These are phyloP conservation scores for Poeciliopsis turrubarensis DNA, from an alignment of 2,113 vertebrate species.

Conservation along the genomic window DNA sequence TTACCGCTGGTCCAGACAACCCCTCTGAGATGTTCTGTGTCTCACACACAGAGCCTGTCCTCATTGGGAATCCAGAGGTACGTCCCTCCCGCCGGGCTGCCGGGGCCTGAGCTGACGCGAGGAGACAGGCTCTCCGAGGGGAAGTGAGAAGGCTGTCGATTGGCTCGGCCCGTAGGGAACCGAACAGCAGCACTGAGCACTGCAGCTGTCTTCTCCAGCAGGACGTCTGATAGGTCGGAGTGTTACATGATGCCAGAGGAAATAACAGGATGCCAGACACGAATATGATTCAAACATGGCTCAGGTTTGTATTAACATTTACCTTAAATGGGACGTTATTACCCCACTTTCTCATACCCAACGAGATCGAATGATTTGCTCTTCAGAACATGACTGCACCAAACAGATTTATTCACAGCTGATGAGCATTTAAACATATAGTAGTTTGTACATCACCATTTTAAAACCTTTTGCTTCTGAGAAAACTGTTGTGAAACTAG, in stretches of 20 bases:
- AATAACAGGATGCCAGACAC: constrained; percentile 30
- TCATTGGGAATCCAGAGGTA: constrained; percentile 38
- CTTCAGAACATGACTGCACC: too few species aligned
- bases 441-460: not conserved
- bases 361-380: not conserved
- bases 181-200: constrained; percentile 21
- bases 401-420: too few species aligned
- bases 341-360: not conserved
- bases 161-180: constrained; percentile 37
- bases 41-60: not conserved
- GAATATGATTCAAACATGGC: constrained; percentile 24
- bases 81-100: constrained; percentile 50
- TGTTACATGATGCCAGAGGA: constrained; percentile 35
- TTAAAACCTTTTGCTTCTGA: not conserved
- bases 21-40: constrained; percentile 13
- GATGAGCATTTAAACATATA: too few species aligned
- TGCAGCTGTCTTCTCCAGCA: constrained; percentile 26
- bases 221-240: constrained; percentile 49
- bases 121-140: constrained; percentile 46
- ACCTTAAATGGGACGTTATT: not conserved
- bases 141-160: constrained; percentile 26
- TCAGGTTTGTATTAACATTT: not conserved
- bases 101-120: constrained; percentile 44
- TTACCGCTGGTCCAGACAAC: constrained; percentile 32
- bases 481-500: not conserved